A percentile compares a stretch with the other conserved stretches of the same genome.
phyloP scores from a whole-genome alignment of 2,888 invertebrate genomes.

The Frankliniella intonsa region DNA sequence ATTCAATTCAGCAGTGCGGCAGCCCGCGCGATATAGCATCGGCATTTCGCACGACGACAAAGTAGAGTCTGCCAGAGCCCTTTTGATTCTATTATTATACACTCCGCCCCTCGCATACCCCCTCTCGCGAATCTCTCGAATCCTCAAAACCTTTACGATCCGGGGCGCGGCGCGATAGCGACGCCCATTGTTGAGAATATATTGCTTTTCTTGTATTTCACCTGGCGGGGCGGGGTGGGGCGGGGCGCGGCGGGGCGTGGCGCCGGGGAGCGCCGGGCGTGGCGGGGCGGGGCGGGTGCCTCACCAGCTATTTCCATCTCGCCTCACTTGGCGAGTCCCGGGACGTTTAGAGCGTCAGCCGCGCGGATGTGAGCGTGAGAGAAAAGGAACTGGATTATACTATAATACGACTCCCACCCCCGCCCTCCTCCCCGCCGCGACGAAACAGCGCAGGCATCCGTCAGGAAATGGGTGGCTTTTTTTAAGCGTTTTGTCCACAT shows the following conservation, averaged over 20 bases:
- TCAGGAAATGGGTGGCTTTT: no score
- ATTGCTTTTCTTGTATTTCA: conserved; percentile 4
- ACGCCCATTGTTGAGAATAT: background rate
- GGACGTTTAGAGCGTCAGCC: background rate
- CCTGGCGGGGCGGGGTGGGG: background rate
- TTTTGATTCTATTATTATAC: conserved; percentile 10
- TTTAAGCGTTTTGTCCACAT: no score
- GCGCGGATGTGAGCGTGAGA: background rate
- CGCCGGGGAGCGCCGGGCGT: background rate
- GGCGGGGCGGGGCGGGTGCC: background rate
- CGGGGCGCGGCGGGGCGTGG: background rate
- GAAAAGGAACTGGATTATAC: background rate
- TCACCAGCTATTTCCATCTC: background rate
- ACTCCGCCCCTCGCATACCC: background rate
- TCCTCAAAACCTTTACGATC: background rate
- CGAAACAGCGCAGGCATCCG: no score
- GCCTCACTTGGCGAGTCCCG: background rate
- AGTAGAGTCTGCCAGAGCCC: background rate
- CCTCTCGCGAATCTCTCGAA: background rate
- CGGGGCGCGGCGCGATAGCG: background rate
- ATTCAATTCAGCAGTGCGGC: background rate
- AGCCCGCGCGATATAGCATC: background rate
- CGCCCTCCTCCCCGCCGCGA: no score
- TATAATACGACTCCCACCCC: background rate
- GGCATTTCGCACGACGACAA: background rate